phyloP scores from a whole-genome alignment of 2,797 vertebrate species.

The Brachymystax lenok region DNA sequence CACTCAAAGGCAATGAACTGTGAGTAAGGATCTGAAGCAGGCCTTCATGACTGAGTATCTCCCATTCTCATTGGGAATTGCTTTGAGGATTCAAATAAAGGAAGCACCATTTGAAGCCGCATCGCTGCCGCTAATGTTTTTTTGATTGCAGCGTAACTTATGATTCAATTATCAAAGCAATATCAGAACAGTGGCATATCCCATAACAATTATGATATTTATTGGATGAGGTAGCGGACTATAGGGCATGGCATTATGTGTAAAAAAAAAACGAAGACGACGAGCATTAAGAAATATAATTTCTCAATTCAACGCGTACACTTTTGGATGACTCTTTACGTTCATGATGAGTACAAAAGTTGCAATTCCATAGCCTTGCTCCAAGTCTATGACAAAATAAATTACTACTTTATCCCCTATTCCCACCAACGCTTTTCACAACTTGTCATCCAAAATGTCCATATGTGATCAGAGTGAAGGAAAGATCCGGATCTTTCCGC shows the following conservation, averaged over 20 bases:
- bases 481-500: slow-evolving; percentile 1
- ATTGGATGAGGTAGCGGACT: slow-evolving; percentile 29
- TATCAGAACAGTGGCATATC: slow-evolving; percentile 27
- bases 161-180: too few species aligned
- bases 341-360: not conserved
- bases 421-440: not conserved
- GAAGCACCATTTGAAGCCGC: too few species aligned
- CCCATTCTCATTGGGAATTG: too few species aligned
- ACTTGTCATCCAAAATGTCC: slow-evolving; percentile 33
- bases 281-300: not conserved
- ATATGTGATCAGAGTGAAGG: slow-evolving; percentile 21
- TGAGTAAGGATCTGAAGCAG: too few species aligned
- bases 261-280: not conserved
- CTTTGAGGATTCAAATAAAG: too few species aligned
- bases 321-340: not conserved
- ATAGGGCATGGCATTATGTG: slow-evolving; percentile 8
- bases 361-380: not conserved
- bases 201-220: slow-evolving; percentile 30
- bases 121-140: too few species aligned
- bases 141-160: not conserved
- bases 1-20: too few species aligned
- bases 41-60: too few species aligned
- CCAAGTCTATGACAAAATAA: slow-evolving; percentile 8
- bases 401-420: slow-evolving; percentile 7
- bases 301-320: slow-evolving; percentile 4